Percentiles rank a stretch among this genome's conserved stretches.
Conservation (phyloP, 2,113 vertebrate species). For the Stigmatopora argus region DNA sequence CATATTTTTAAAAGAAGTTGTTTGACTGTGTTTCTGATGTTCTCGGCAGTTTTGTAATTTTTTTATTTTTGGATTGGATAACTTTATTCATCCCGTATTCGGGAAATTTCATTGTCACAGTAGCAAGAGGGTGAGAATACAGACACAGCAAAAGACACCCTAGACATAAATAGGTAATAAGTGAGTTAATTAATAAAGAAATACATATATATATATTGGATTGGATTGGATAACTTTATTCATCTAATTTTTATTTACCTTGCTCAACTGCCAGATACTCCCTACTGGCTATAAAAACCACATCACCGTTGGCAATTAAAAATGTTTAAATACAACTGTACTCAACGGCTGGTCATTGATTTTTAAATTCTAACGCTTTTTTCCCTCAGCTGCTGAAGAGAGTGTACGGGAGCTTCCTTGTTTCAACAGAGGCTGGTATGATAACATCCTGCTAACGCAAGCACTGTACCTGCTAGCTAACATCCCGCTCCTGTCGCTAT, state of each 20-base stretch:
- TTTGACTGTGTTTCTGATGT: not conserved
- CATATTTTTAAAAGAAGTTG: not conserved
- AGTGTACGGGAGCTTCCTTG: conserved; percentile 83
- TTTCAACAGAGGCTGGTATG: conserved; percentile 83
- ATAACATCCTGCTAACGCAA: not conserved
- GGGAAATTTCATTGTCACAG: too few relatives aligned
- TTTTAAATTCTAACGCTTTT: not conserved
- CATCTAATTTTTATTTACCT: conserved; percentile 14
- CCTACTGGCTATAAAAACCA: not conserved
- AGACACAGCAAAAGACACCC: too few relatives aligned
- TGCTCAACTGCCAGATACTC: not conserved
- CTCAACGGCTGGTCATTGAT: not conserved
- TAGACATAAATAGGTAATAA: too few relatives aligned
- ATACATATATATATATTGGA: too few relatives aligned
- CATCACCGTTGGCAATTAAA: not conserved
- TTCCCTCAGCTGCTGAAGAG: conserved; percentile 83
- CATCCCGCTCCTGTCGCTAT: not conserved
- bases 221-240: too few relatives aligned
- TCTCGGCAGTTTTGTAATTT: too few relatives aligned
- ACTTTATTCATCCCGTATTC: too few relatives aligned
- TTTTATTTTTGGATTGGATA: too few relatives aligned
- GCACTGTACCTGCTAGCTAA: not conserved
- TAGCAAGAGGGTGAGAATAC: too few relatives aligned
- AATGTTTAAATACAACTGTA: not conserved
- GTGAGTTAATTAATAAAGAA: too few relatives aligned